These are phyloP conservation scores for Dicrurus megarhynchus DNA, from an alignment of 2,113 vertebrate species.

Conservation along the genomic window DNA sequence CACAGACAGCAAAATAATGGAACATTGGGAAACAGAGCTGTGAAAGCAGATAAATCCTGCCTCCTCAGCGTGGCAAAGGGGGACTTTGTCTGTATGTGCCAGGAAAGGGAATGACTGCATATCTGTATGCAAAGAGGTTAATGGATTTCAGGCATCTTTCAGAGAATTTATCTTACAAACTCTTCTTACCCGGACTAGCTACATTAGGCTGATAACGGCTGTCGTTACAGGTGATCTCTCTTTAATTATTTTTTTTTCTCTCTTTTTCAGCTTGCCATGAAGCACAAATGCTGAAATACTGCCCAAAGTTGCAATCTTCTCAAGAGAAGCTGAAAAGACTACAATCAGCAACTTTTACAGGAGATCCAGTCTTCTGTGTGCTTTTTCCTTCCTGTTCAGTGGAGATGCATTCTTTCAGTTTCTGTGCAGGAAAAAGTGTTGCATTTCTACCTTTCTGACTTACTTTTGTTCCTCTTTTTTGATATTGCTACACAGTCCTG, in stretches of 20 bases:
- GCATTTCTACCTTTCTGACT: slow-evolving; percentile 52
- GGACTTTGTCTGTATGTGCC: background rate
- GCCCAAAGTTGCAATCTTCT: slow-evolving; percentile 64
- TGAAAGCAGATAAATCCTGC: background rate
- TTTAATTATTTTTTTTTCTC: background rate
- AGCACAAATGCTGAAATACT: slow-evolving; percentile 93
- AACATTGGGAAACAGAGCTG: background rate
- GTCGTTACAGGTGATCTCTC: fast-evolving
- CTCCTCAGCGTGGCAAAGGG: background rate
- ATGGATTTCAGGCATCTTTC: background rate
- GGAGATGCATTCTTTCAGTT: slow-evolving; percentile 59
- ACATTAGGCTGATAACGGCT: background rate
- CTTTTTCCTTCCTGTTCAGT: slow-evolving; percentile 53
- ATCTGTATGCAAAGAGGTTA: background rate
- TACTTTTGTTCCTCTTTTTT: slow-evolving; percentile 58
- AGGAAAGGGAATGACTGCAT: background rate
- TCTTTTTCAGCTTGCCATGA: slow-evolving; percentile 90
- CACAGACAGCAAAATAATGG: background rate
- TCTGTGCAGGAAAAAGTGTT: slow-evolving; percentile 47
- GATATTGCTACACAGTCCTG: slow-evolving; percentile 54
- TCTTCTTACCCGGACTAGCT: background rate
- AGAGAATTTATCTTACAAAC: background rate
- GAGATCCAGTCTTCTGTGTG: slow-evolving; percentile 55
- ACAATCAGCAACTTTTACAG: slow-evolving; percentile 56
- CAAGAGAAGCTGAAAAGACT: slow-evolving; percentile 59